phyloP scores from a whole-genome alignment of 2,888 invertebrate species.

The Dendrolimus pini region DNA sequence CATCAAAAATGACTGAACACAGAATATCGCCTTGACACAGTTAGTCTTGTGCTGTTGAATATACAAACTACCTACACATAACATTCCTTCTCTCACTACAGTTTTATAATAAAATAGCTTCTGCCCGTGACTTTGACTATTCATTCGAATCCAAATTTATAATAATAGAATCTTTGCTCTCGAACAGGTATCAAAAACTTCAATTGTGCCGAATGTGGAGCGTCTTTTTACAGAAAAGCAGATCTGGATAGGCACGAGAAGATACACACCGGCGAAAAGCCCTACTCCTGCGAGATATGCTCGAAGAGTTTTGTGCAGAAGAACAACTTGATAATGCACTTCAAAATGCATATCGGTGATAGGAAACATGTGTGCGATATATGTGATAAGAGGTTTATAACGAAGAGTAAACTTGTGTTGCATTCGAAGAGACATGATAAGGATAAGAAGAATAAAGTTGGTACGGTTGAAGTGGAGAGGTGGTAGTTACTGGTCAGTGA shows the following conservation, averaged over 20 bases:
- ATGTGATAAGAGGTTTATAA: conserved; percentile 50
- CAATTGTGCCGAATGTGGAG: conserved; percentile 45
- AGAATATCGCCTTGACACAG: no score
- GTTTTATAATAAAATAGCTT: no score
- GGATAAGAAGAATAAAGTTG: conserved; percentile 33
- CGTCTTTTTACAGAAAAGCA: conserved; percentile 54
- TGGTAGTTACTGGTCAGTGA: no score
- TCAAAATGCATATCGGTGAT: conserved; percentile 54
- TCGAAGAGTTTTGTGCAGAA: conserved; percentile 57
- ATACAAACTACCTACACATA: no score
- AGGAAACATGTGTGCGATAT: conserved; percentile 41
- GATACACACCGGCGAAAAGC: conserved; percentile 56
- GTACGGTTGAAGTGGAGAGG: no score
- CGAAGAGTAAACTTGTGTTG: conserved; percentile 41
- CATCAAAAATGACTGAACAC: no score
- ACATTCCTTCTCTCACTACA: no score
- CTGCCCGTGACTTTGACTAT: no score
- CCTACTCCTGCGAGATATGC: conserved; percentile 53
- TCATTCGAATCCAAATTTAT: no score
- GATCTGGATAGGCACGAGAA: conserved; percentile 56
- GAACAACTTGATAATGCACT: conserved; percentile 56
- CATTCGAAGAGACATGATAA: conserved; percentile 51
- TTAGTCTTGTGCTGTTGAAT: no score
- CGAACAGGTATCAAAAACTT: conserved; percentile 44
- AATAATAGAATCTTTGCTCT: no score